Evolutionary conservation across 2,888 invertebrate genomes (phyloP), one percentile per base, ranked within the genome.

Genomic region (Chironomus riparius): DNA sequence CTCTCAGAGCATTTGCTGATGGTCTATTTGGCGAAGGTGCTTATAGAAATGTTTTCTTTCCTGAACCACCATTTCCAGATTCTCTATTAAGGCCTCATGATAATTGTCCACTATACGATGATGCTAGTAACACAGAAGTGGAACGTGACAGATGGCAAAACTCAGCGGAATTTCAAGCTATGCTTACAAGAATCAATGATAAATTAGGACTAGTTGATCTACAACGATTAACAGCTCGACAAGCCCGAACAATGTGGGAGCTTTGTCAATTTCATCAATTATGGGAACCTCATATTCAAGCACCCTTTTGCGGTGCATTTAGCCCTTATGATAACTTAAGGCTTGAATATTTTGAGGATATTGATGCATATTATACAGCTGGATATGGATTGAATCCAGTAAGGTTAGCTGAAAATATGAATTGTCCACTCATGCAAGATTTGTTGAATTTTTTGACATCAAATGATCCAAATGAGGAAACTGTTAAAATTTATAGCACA

Each of bases 231-330:
- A 47, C 70, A 12, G 70, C 70, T 15, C 70, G 70, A 3, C 70
- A 70, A 22, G 21, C 71, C 4, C 18, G 48, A 2, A 50, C 56
- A 13, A 68, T 92, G 83, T 92, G 91, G 80, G 88, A 91, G 78
- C 87, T 90, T 86, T 92, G 92, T 79, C 86, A 91, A 1, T 91
- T 88, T 81, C 89, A 91, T 79, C 91, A 91, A 80, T 89, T 92
- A 0, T 90, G 90, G 90, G 86, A 87, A 70, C 85, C 89, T 76
- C 77, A 84, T 78, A 79, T 85, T 80, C 81, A 85, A 81, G 90
- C 92, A 0, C 85, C 91, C 0, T 92, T 92, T 92, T 92, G 92
- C 80, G 86, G 89, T 21, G 89, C 86, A 0, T 92, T 92, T 81
- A 88, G 86, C 13, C 87, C 86, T 78, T 87, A 89, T 24, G 91